Evolutionary conservation across 2,113 vertebrate species (phyloP), one percentile per base, ranked within the genome.

Genomic region (Dromas ardeola): DNA sequence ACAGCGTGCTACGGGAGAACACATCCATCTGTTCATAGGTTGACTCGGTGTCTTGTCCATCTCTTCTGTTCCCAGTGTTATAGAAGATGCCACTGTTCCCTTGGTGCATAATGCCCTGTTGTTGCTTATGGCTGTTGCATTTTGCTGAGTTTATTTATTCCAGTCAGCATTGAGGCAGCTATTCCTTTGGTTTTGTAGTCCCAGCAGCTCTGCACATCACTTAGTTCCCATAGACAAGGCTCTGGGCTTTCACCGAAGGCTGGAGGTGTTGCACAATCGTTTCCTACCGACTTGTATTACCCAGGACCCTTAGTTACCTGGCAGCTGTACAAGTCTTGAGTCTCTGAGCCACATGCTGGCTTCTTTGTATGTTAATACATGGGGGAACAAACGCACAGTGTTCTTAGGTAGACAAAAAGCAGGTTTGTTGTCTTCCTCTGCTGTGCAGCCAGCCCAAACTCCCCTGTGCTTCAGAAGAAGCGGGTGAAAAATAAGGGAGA

Each of bases 11-110:
- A 76, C 29, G 73, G 94, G 88, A 96, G 93, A 79, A 76, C 83
- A 78, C 62, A 62, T 69, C 90, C 73, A 61, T 87, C 84, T 69
- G 50, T 69, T 90, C 65, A 15, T 80, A 86, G 21, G 47, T 76
- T 76, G 91, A 43, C 86, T 89, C 36, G 45, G 76, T 94, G 52
- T 94, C 76, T 50, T 79, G 71, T 90, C 92, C 72, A 42, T 96
- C 92, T 96, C 74, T 90, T 63, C 88, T 45, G 66, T 81, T 78
- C 66, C 84, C 65, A 79, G 55, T 84, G 91, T 66, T 83, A 25
- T 2, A 91, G 76, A 88, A 91, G 88, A 80, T 65, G 80, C 81
- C 85, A 18, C 45, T 49, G 73, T 58, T 95, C 91, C 90, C 65
- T 74, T 5, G 38, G 93, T 93, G 93, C 66, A 4, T 85, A 72